Percentiles rank a stretch among this genome's conserved stretches.
Evolutionary conservation across 2,113 vertebrate species (phyloP).

Genomic region (Tragulus kanchil): DNA sequence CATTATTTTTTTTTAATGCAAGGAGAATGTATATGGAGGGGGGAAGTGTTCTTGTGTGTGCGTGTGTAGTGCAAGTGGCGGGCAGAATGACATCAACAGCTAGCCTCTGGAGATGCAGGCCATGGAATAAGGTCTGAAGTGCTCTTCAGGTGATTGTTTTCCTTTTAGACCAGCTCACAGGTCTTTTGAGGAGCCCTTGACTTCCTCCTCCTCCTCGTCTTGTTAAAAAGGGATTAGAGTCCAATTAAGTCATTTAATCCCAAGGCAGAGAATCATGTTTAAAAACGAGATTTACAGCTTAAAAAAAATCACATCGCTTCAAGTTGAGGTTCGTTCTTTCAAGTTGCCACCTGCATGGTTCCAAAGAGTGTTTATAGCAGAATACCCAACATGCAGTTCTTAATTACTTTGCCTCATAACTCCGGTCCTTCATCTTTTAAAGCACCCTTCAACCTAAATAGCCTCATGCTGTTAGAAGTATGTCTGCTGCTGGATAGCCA

Average conservation of each 20-base stretch:
- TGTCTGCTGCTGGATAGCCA: constrained; percentile 15
- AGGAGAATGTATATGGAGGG: not conserved
- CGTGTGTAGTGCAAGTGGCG: not conserved
- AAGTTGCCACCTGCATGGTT: not conserved
- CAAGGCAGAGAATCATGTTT: constrained; percentile 77
- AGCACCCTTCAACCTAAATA: constrained; percentile 68
- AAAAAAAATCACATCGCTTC: constrained; percentile 44
- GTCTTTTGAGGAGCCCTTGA: constrained; percentile 77
- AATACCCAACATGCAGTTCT: constrained; percentile 1
- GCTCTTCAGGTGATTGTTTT: constrained; percentile 20
- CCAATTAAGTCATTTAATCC: constrained; percentile 80
- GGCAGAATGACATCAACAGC: not conserved
- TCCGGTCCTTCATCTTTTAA: constrained; percentile 62
- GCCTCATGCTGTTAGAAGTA: constrained; percentile 54
- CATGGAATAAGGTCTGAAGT: not conserved
- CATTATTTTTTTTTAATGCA: not conserved
- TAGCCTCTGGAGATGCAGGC: not conserved
- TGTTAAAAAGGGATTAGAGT: constrained; percentile 79
- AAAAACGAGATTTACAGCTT: constrained; percentile 79
- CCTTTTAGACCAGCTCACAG: constrained; percentile 42
- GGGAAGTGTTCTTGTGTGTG: not conserved
- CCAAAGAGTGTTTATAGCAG: constrained; percentile 52
- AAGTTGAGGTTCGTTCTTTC: constrained; percentile 69
- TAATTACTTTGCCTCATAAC: constrained; percentile 63
- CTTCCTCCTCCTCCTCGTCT: constrained; percentile 75